Evolutionary conservation across 2,888 invertebrate genomes (phyloP), one percentile per base, ranked within the genome.

Genomic region (Adelognathus sp.): DNA sequence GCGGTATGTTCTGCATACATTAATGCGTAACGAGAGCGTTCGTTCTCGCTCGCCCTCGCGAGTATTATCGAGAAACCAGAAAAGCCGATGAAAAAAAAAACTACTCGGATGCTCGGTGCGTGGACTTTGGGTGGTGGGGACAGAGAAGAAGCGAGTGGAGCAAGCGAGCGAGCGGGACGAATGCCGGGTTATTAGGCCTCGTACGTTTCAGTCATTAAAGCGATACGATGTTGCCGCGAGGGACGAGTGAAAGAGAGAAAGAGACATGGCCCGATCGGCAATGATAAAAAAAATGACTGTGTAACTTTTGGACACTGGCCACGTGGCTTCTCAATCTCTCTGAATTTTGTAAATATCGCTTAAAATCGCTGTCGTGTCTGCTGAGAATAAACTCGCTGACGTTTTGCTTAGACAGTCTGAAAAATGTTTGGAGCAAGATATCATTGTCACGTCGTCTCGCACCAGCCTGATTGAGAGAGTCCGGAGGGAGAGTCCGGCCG

Each of bases 1-100:
- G 56, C 77, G 75, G 74, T 74, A 70, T 73, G 77, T 82, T 81
- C 76, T 81, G 81, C 81, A 81, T 82, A 75, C 67, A 73, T 79
- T 81, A 76, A 81, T 79, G 76, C 74, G 81, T 81, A 81, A 81
- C 79, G 74, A 81, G 81, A 72, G 67, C 72, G 61, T 79, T 63
- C 75, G 67, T 79, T 63, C 36, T 73, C 67, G 71, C 52, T 52
- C 52, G 39, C 70, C 70, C 60, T 31, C 50, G 36, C 71, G 71
- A 64, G 75, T 71, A 76, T 75, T 79, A 75, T 63, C 54, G 39
- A 24, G 27, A 41, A 41, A 24, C 18, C n/a, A 58, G 33, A 14
- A 58, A 54, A 61, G 66, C 58, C 50, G 31, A n/a, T n/a, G n/a
- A 33, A 54, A 39, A 36, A 44, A 31, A 24, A 39, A 61, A 29